Conservation (phyloP, 2,888 invertebrate species). For the Meiosimyza platycephala region DNA sequence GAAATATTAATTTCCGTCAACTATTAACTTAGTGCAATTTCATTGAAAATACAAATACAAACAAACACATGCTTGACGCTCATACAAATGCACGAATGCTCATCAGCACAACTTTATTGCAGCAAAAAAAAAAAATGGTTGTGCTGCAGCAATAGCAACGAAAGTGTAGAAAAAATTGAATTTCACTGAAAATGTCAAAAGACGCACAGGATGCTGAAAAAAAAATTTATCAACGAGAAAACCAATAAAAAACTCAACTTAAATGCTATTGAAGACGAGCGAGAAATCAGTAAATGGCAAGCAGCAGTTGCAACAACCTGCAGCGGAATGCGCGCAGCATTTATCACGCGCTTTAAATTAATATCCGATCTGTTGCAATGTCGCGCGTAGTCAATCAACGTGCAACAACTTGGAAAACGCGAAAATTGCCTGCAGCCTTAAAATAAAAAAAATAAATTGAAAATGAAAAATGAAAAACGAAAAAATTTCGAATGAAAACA, state of each 20-base stretch:
- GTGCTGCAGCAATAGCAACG: neutral
- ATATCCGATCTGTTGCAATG: constrained; percentile 45
- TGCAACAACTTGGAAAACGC: constrained; percentile 15
- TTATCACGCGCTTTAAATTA: constrained; percentile 49
- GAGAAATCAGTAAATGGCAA: constrained; percentile 9
- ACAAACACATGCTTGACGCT: neutral
- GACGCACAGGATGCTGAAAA: neutral
- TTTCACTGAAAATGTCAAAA: neutral
- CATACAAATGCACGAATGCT: no score
- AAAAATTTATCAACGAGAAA: neutral
- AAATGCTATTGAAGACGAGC: neutral
- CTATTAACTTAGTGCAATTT: constrained; percentile 49
- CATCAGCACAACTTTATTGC: no score
- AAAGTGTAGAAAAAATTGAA: neutral
- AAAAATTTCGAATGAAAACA: no score
- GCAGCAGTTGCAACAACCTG: neutral
- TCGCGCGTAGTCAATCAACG: constrained; percentile 34
- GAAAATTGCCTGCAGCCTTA: neutral
- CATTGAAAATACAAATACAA: constrained; percentile 32
- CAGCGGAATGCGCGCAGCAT: constrained; percentile 32
- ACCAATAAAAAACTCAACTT: neutral
- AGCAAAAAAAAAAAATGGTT: no score
- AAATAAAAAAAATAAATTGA: no score
- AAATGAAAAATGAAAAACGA: neutral
- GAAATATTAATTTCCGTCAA: constrained; percentile 53